A percentile compares a stretch with the other conserved stretches of the same genome.
Conservation (phyloP, 2,113 vertebrate genomes). For the Erythrocercus mccallii region DNA sequence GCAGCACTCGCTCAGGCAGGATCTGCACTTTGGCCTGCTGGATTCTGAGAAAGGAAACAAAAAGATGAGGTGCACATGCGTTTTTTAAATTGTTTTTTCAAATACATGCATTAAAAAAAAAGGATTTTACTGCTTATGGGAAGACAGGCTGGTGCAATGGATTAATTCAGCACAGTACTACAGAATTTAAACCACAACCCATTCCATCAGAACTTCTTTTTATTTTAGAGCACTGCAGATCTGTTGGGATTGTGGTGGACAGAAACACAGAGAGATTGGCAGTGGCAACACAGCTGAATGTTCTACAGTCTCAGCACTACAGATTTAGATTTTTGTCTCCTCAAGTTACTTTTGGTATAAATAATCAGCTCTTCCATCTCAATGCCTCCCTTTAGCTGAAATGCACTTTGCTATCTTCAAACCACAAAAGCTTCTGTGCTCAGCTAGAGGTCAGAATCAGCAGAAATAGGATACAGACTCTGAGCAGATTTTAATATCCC, state of each 20-base stretch:
- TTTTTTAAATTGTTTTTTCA: rapidly evolving
- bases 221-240: not conserved
- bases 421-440: not conserved
- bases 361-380: not conserved
- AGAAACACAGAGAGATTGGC: not conserved
- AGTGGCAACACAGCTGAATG: not conserved
- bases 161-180: not conserved
- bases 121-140: not conserved
- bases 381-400: not conserved
- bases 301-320: not conserved
- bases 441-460: not conserved
- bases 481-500: not conserved
- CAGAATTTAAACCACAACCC: not conserved
- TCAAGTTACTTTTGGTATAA: not conserved
- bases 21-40: conserved; percentile 95
- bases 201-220: not conserved
- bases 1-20: conserved; percentile 90
- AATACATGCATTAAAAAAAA: not conserved
- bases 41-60: conserved; percentile 73
- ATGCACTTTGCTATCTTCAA: conserved; percentile 12
- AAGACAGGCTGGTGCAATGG: not conserved
- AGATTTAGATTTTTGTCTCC: not conserved
- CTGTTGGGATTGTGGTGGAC: not conserved
- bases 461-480: not conserved
- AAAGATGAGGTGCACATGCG: not conserved